Percentiles rank a stretch among this genome's conserved stretches.
These are phyloP conservation scores for Vulpes ferrilata DNA, from an alignment of 2,113 vertebrate species.

Conservation along the genomic window DNA sequence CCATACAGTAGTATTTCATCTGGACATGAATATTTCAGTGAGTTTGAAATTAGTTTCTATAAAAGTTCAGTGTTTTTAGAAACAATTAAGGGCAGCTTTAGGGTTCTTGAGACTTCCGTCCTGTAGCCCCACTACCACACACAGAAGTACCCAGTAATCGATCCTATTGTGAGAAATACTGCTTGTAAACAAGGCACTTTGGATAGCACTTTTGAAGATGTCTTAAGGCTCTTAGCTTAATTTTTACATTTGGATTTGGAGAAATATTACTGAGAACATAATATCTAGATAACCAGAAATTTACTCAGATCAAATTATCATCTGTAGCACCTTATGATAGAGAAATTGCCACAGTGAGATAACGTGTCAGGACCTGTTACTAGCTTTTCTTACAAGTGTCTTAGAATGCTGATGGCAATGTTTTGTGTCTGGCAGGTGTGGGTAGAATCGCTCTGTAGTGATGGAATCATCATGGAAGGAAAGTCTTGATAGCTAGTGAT, in stretches of 20 bases:
- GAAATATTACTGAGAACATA: not conserved
- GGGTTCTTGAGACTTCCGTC: not conserved
- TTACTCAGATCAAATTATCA: not conserved
- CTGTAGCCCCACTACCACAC: not conserved
- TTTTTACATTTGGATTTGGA: not conserved
- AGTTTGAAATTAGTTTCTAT: slow-evolving; percentile 7
- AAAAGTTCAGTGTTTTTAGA: not conserved
- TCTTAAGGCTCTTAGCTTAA: not conserved
- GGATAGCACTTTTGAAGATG: not conserved
- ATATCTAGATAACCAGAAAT: not conserved
- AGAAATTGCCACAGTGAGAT: not conserved
- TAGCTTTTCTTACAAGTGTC: not conserved
- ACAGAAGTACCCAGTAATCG: not conserved
- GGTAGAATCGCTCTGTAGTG: not conserved
- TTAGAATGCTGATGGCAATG: not conserved
- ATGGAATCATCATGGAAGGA: not conserved
- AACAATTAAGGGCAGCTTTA: not conserved
- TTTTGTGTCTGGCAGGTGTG: not conserved
- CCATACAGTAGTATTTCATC: not conserved
- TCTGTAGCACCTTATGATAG: not conserved
- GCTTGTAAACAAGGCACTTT: not conserved
- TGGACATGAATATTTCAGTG: not conserved
- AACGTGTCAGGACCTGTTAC: not conserved
- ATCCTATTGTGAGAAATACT: not conserved
- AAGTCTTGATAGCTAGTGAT: not conserved